Percentiles rank a stretch among this genome's conserved stretches.
These are phyloP conservation scores for Anoplius nigerrimus DNA, from an alignment of 2,888 invertebrate genomes.

Conservation along the genomic window DNA sequence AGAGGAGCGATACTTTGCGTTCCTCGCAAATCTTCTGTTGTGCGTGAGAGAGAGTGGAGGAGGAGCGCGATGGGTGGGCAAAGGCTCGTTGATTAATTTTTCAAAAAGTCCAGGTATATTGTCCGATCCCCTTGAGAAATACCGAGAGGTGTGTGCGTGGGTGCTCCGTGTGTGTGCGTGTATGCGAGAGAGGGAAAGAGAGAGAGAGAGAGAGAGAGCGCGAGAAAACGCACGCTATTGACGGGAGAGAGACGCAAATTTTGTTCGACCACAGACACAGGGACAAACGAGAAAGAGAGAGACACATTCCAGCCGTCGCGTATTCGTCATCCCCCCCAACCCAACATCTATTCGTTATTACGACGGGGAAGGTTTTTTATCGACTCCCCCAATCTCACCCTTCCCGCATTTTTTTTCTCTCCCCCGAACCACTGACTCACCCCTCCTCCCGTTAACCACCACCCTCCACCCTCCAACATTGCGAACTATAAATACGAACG, in stretches of 20 bases:
- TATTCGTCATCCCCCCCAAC: neutral
- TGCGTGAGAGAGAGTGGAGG: neutral
- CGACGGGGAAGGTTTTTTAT: no score
- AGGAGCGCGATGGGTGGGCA: conserved; percentile 16
- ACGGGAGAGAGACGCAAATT: no score
- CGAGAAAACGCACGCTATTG: no score
- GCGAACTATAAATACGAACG: conserved; percentile 50
- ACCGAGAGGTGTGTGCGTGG: no score
- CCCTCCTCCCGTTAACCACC: conserved; percentile 27
- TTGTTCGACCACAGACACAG: conserved; percentile 41
- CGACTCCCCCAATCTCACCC: no score
- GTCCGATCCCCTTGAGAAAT: no score
- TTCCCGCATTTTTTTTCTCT: no score
- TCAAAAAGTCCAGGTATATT: neutral
- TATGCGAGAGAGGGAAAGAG: no score
- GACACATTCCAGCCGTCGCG: neutral
- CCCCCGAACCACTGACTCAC: conserved; percentile 26
- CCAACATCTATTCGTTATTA: neutral
- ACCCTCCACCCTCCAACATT: no score
- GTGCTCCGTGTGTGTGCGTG: no score
- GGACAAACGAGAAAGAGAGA: conserved; percentile 30
- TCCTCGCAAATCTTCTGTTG: neutral
- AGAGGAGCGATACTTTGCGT: no score
- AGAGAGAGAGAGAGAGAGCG: no score
- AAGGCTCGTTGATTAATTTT: neutral